A percentile compares a stretch with the other conserved stretches of the same genome.
These are phyloP conservation scores for Peromyscus aztecus DNA, from an alignment of 2,797 vertebrate genomes.

Conservation along the genomic window DNA sequence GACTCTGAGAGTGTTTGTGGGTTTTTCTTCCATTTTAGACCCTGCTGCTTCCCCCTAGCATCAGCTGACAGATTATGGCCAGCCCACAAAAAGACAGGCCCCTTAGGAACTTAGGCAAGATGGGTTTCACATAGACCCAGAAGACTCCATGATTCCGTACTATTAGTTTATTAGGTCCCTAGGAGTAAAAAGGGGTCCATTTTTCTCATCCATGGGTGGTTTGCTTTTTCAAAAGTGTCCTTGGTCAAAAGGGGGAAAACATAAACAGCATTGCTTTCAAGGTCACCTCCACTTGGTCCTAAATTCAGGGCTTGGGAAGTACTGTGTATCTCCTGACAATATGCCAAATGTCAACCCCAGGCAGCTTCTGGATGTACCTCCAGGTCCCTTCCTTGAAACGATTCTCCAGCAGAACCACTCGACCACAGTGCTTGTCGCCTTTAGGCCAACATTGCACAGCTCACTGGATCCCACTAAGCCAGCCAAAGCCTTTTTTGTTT, in stretches of 20 bases:
- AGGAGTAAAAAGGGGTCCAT: not conserved
- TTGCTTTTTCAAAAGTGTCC: constrained; percentile 43
- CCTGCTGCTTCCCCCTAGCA: constrained; percentile 31
- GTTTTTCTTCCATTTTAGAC: constrained; percentile 44
- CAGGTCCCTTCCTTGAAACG: not conserved
- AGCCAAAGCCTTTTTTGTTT: constrained; percentile 19
- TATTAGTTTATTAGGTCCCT: not conserved
- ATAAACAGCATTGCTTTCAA: constrained; percentile 19
- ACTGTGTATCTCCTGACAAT: not conserved
- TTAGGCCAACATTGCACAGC: constrained; percentile 40
- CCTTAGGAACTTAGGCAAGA: constrained; percentile 34
- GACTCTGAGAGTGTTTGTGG: constrained; percentile 69
- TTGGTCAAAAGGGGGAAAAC: not conserved
- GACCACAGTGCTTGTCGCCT: not conserved
- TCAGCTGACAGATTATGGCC: constrained; percentile 51
- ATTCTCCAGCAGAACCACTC: not conserved
- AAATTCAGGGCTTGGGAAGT: not conserved
- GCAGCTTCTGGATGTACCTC: not conserved
- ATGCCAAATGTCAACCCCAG: not conserved
- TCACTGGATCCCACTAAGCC: not conserved
- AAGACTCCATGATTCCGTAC: not conserved
- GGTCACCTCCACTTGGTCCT: not conserved
- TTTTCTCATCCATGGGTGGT: not conserved
- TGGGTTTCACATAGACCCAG: constrained; percentile 27
- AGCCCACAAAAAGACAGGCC: constrained; percentile 51